Evolutionary conservation across 2,888 invertebrate species (phyloP).

Genomic region (Nomada ruficornis): DNA sequence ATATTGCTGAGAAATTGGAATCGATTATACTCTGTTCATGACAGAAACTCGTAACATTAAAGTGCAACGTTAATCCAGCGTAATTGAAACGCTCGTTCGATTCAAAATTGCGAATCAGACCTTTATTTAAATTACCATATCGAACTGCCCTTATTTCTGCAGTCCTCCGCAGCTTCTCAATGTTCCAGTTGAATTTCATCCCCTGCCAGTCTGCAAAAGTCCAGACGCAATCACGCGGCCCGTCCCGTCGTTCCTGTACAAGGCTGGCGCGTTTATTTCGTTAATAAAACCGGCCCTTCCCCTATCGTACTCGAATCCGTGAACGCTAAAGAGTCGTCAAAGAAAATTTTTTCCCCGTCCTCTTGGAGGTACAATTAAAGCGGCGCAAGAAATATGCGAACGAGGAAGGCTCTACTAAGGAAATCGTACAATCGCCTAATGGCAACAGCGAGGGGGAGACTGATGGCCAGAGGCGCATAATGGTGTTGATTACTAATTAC

Average conservation of each 20-base stretch:
- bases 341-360: constrained; percentile 31
- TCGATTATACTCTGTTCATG: too few species aligned
- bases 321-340: constrained; percentile 33
- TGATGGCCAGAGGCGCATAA: constrained; percentile 70
- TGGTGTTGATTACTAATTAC: constrained; percentile 78
- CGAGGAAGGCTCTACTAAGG: constrained; percentile 41
- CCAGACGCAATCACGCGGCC: constrained; percentile 80
- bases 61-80: background rate
- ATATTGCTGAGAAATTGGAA: too few species aligned
- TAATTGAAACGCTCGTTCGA: background rate
- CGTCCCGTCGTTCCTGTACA: constrained; percentile 82
- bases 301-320: constrained; percentile 9
- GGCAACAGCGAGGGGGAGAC: constrained; percentile 58
- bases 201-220: constrained; percentile 4
- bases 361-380: constrained; percentile 34
- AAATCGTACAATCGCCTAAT: constrained; percentile 66
- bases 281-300: constrained; percentile 31
- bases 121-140: constrained; percentile 8
- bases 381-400: constrained; percentile 42
- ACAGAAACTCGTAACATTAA: background rate
- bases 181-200: constrained; percentile 19
- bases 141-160: too few species aligned
- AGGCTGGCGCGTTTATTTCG: constrained; percentile 49
- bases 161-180: constrained; percentile 1
- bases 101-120: constrained; percentile 17